These are phyloP conservation scores for Cyclina sinensis DNA, from an alignment of 1,140 invertebrate species.

Conservation along the genomic window DNA sequence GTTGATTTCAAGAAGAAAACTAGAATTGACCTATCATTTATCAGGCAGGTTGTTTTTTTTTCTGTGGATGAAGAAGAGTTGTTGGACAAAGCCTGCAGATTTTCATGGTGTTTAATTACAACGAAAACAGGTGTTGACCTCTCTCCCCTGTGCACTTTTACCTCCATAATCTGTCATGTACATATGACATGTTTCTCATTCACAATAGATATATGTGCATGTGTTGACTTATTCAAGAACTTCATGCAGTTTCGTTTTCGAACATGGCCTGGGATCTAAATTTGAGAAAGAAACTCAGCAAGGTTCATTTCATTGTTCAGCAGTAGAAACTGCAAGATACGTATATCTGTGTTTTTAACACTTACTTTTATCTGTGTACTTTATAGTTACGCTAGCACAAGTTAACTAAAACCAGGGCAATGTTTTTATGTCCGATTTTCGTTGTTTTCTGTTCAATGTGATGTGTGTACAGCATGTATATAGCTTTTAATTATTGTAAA, in stretches of 20 bases:
- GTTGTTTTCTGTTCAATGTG: conserved; percentile 11
- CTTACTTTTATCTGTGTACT: neutral
- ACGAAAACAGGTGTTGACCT: neutral
- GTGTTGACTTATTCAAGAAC: too few species aligned
- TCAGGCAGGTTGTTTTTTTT: too few species aligned
- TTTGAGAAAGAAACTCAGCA: neutral
- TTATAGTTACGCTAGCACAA: neutral
- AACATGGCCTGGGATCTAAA: neutral
- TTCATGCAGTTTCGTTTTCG: neutral
- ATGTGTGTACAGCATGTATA: conserved; percentile 41
- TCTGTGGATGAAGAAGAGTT: neutral
- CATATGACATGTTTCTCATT: neutral
- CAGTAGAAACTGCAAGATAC: neutral
- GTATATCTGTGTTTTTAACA: neutral
- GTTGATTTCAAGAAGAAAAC: too few species aligned
- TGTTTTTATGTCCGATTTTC: neutral
- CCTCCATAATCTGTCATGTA: neutral
- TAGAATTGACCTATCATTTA: too few species aligned
- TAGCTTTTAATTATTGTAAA: conserved; percentile 61
- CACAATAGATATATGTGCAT: too few species aligned
- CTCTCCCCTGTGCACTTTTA: neutral
- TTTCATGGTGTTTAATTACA: neutral
- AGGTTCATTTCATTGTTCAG: neutral
- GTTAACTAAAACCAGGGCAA: conserved; percentile 5
- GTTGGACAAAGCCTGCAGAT: neutral